These are phyloP conservation scores for Temnothorax unifasciatus DNA, from an alignment of 2,888 invertebrate genomes.

Conservation along the genomic window DNA sequence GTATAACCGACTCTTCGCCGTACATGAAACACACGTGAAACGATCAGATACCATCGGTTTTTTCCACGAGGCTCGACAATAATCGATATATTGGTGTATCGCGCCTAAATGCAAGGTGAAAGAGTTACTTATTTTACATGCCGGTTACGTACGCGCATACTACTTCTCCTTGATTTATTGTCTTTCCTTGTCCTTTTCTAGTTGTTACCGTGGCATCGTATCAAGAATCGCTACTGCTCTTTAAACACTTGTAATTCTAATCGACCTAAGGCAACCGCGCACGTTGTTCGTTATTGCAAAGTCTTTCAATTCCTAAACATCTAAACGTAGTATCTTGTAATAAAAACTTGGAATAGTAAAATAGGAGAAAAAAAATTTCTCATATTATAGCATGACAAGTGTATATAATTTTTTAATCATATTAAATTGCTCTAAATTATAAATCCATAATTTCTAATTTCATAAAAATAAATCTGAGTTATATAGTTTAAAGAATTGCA, in stretches of 20 bases:
- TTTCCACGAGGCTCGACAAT: slow-evolving; percentile 10
- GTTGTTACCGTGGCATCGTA: slow-evolving; percentile 11
- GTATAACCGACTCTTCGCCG: neutral
- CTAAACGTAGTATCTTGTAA: neutral
- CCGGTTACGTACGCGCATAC: slow-evolving; percentile 27
- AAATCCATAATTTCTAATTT: neutral
- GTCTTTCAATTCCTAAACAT: neutral
- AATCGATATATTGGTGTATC: slow-evolving; percentile 50
- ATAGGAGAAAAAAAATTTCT: neutral
- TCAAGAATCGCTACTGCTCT: slow-evolving; percentile 10
- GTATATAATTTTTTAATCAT: neutral
- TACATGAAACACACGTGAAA: neutral
- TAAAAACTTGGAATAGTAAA: neutral
- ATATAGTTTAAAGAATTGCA: neutral
- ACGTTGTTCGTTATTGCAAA: neutral
- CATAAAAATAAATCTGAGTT: neutral
- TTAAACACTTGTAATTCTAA: slow-evolving; percentile 18
- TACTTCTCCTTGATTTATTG: slow-evolving; percentile 48
- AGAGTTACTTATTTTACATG: slow-evolving; percentile 42
- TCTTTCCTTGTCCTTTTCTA: slow-evolving; percentile 38
- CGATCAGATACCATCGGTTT: slow-evolving; percentile 21
- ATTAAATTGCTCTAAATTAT: neutral
- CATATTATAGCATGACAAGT: neutral
- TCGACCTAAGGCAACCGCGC: neutral
- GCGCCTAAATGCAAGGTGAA: slow-evolving; percentile 47